These are phyloP conservation scores for Microcebus tavaratra DNA, from an alignment of 2,113 vertebrate genomes.

Conservation along the genomic window DNA sequence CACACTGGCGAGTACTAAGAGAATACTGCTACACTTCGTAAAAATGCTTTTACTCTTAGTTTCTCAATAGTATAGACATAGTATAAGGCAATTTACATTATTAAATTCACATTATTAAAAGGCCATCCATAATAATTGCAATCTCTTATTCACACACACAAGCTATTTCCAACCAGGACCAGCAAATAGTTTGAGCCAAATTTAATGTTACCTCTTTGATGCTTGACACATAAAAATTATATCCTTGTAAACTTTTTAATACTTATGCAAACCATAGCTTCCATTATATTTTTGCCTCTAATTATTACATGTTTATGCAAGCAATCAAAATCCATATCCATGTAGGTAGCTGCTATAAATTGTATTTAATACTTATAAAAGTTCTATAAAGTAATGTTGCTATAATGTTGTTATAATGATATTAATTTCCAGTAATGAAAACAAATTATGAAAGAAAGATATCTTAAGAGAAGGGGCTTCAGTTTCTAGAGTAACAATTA, in stretches of 20 bases:
- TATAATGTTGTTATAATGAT: not conserved
- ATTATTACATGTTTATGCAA: constrained; percentile 36
- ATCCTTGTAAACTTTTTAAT: constrained; percentile 32
- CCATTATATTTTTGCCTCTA: constrained; percentile 23
- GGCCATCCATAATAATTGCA: not conserved
- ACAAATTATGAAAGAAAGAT: constrained; percentile 35
- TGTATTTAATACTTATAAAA: constrained; percentile 20
- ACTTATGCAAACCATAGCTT: not conserved
- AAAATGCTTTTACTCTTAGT: not conserved
- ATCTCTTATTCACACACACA: not conserved
- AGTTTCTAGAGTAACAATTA: constrained; percentile 19
- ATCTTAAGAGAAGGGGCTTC: not conserved
- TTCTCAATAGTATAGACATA: not conserved
- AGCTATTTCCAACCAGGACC: constrained; percentile 26
- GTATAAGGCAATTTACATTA: not conserved
- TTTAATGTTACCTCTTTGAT: not conserved
- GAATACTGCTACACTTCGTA: not conserved
- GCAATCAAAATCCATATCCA: constrained; percentile 31
- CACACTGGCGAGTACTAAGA: not conserved
- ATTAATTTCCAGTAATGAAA: constrained; percentile 53
- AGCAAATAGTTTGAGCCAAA: constrained; percentile 44
- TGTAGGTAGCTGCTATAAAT: constrained; percentile 6
- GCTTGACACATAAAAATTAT: constrained; percentile 15
- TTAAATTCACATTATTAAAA: constrained; percentile 2
- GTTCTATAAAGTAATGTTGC: not conserved